Conservation (phyloP, 2,888 invertebrate species). For the Siphlonurus alternatus region DNA sequence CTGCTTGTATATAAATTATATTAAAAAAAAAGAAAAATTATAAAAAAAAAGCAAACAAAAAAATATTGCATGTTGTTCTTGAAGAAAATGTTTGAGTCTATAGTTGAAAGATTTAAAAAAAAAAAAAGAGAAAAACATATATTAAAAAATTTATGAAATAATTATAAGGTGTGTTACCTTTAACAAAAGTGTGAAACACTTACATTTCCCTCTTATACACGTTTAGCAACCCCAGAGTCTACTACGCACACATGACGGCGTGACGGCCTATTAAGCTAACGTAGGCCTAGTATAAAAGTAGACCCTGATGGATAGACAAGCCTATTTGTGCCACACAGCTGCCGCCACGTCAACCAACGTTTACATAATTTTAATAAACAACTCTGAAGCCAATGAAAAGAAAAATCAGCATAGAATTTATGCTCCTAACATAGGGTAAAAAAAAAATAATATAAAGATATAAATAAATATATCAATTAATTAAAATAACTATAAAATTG, state of each 20-base stretch:
- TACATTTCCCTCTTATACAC: background rate
- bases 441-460: background rate
- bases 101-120: background rate
- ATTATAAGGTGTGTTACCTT: background rate
- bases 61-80: background rate
- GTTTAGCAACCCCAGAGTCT: background rate
- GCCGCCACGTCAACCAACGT: background rate
- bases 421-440: too few species aligned
- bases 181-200: background rate
- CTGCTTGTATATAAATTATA: background rate
- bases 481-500: background rate
- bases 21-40: background rate
- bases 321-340: background rate
- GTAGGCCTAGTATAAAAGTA: too few species aligned
- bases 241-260: background rate
- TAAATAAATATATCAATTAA: background rate
- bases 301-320: too few species aligned
- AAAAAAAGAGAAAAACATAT: background rate
- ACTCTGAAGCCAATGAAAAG: too few species aligned
- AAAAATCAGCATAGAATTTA: too few species aligned
- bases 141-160: background rate
- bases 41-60: background rate
- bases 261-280: too few species aligned
- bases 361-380: too few species aligned
- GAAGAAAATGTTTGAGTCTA: background rate